These are phyloP conservation scores for Drosophila formosana DNA, from an alignment of 2,888 invertebrate species.

Conservation along the genomic window DNA sequence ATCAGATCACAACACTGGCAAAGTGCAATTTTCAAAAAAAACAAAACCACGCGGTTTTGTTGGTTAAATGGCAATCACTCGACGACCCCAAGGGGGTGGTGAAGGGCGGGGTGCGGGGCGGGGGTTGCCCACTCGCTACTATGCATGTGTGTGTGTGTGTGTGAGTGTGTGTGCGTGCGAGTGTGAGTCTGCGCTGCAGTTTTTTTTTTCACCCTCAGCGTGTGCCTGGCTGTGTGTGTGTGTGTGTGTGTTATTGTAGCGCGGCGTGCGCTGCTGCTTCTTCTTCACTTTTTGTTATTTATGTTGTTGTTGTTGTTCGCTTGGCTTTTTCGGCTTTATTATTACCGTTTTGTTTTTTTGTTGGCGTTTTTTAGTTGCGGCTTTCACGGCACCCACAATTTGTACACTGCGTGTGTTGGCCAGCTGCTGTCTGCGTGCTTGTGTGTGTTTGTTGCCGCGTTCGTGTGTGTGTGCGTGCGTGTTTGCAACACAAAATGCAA, in stretches of 20 bases:
- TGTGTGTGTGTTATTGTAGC: conserved; percentile 56
- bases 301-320: conserved; percentile 32
- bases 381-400: conserved; percentile 7
- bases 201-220: conserved; percentile 47
- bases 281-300: conserved; percentile 9
- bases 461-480: not conserved
- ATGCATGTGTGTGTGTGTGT: conserved; percentile 1
- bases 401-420: not conserved
- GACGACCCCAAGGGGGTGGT: conserved; percentile 14
- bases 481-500: conserved; percentile 31
- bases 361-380: conserved; percentile 8
- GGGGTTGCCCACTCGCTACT: conserved; percentile 23
- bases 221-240: conserved; percentile 4
- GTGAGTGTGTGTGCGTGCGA: conserved; percentile 7
- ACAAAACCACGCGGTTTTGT: conserved; percentile 54
- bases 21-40: conserved; percentile 23
- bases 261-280: conserved; percentile 57
- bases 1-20: not conserved
- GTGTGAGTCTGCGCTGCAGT: conserved; percentile 53
- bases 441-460: conserved; percentile 1
- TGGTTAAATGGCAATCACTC: conserved; percentile 50
- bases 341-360: conserved; percentile 25
- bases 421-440: not conserved
- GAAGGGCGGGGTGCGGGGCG: conserved; percentile 4
- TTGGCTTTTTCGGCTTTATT: not conserved